Evolutionary conservation across 1,140 invertebrate genomes (phyloP).

Genomic region (Nasonia giraulti): DNA sequence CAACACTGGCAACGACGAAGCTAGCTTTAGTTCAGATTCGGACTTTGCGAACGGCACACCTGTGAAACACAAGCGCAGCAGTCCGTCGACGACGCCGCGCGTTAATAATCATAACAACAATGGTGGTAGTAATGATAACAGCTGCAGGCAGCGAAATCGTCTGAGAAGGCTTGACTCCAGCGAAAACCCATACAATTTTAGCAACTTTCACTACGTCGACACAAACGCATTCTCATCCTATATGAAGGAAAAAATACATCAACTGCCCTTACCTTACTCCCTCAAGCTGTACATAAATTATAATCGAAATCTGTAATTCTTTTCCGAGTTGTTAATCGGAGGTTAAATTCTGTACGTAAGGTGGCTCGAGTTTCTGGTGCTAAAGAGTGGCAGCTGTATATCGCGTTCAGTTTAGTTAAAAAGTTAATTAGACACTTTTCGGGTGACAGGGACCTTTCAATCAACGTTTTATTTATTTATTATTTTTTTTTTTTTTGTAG

Average conservation of each 20-base stretch:
- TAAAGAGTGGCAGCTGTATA: no score
- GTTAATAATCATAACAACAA: constrained; percentile 23
- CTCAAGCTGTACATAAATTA: constrained; percentile 77
- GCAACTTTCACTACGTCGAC: constrained; percentile 55
- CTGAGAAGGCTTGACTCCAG: not conserved
- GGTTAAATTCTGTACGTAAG: not conserved
- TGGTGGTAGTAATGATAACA: not conserved
- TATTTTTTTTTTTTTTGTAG: no score
- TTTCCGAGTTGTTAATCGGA: not conserved
- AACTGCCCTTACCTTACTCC: constrained; percentile 75
- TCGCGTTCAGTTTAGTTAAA: no score
- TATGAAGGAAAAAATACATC: constrained; percentile 75
- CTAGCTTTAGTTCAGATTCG: constrained; percentile 53
- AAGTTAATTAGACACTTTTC: no score
- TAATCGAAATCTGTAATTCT: constrained; percentile 68
- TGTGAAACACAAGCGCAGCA: constrained; percentile 43
- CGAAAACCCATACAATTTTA: constrained; percentile 7
- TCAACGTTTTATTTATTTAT: no score
- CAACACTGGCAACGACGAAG: constrained; percentile 54
- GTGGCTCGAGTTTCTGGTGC: not conserved
- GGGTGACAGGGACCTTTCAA: no score
- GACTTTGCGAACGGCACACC: constrained; percentile 43
- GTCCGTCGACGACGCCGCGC: not conserved
- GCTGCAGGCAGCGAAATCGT: not conserved
- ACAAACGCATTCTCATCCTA: constrained; percentile 61